A percentile compares a stretch with the other conserved stretches of the same genome.
These are phyloP conservation scores for Anseranas semipalmata DNA, from an alignment of 2,113 vertebrate genomes.

Conservation along the genomic window DNA sequence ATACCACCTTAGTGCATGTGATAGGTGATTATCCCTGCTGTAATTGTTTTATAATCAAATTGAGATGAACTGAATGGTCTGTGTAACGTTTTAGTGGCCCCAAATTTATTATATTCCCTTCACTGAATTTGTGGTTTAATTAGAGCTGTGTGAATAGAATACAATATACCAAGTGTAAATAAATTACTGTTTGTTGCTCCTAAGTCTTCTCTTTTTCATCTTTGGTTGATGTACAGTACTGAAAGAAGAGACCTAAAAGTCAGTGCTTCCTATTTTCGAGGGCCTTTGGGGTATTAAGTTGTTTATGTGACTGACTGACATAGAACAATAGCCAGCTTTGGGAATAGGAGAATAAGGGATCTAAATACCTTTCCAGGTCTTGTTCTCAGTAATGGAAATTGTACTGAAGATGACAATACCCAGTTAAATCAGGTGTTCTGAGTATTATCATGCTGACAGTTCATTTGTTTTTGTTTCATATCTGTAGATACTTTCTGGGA, in stretches of 20 bases:
- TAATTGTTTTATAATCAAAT: background rate
- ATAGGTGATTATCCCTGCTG: background rate
- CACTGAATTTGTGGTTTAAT: background rate
- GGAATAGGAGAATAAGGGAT: background rate
- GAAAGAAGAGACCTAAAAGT: background rate
- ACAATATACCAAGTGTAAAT: background rate
- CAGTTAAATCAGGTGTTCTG: background rate
- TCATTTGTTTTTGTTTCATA: background rate
- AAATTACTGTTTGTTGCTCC: background rate
- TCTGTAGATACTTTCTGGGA: background rate
- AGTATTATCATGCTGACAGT: background rate
- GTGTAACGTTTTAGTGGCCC: background rate
- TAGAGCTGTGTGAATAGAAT: background rate
- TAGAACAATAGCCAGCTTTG: background rate
- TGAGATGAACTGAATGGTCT: background rate
- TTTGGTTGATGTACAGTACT: background rate
- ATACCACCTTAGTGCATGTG: background rate
- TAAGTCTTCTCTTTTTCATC: background rate
- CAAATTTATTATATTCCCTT: background rate
- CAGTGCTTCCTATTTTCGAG: background rate
- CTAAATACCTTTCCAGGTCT: background rate
- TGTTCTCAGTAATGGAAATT: background rate
- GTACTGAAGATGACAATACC: background rate
- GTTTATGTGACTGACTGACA: background rate
- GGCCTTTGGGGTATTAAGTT: background rate